phyloP scores from a whole-genome alignment of 2,797 vertebrate species.

The Pseudochaenichthys georgianus region DNA sequence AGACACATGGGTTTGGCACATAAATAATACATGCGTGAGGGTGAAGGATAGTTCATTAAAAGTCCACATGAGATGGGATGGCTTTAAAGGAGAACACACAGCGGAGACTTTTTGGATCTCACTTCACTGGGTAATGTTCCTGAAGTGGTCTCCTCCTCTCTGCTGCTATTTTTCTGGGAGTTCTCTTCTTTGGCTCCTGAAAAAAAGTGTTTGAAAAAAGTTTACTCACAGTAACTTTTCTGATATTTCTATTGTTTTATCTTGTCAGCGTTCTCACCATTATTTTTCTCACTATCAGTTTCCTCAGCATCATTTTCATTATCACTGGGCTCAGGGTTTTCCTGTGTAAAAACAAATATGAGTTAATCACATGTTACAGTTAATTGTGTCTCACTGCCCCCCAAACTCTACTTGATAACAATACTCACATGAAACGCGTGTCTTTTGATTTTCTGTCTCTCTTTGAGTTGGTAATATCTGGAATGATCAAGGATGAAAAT shows the following conservation, averaged over 20 bases:
- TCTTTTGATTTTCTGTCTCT: conserved; percentile 47
- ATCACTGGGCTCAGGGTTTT: conserved; percentile 3
- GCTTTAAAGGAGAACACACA: conserved; percentile 76
- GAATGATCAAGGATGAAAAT: conserved; percentile 4
- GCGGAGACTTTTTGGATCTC: conserved; percentile 65
- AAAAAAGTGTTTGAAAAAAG: conserved; percentile 35
- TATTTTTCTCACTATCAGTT: conserved; percentile 51
- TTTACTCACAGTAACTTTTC: neutral
- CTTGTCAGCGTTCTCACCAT: conserved; percentile 52
- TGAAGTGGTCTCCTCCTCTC: conserved; percentile 23
- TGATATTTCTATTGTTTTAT: neutral
- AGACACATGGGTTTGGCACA: conserved; percentile 34
- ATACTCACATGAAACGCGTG: conserved; percentile 54
- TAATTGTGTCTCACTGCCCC: neutral
- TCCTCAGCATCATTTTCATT: neutral
- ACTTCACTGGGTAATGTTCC: conserved; percentile 12
- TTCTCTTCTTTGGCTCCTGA: conserved; percentile 42
- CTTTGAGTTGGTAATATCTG: conserved; percentile 77
- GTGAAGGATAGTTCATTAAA: conserved; percentile 3
- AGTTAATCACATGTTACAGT: neutral
- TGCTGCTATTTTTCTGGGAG: conserved; percentile 1
- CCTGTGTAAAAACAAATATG: conserved; percentile 36
- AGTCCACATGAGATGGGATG: neutral
- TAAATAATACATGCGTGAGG: conserved; percentile 24
- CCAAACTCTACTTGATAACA: neutral